phyloP scores from a whole-genome alignment of 1,140 invertebrate genomes.

The Rhyacophila brunnea region DNA sequence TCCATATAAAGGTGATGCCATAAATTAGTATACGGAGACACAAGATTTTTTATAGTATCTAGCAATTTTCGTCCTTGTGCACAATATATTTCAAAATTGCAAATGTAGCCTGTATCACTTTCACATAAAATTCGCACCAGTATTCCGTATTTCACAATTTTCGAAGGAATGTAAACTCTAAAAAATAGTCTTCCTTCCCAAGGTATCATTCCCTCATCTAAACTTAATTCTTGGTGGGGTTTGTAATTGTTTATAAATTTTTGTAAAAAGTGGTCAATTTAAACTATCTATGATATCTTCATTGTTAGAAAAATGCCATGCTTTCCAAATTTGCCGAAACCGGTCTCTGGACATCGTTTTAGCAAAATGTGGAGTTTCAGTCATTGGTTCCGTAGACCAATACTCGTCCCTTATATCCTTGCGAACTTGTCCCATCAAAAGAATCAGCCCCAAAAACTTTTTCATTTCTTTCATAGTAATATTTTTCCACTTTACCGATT shows the following conservation, averaged over 20 bases:
- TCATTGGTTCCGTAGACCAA: constrained; percentile 34
- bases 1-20: constrained; percentile 23
- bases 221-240: constrained; percentile 31
- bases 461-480: constrained; percentile 33
- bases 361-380: constrained; percentile 36
- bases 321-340: no score
- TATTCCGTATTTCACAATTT: constrained; percentile 36
- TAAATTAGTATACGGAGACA: constrained; percentile 16
- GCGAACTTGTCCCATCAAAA: constrained; percentile 35
- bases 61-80: constrained; percentile 22
- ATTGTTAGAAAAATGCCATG: constrained; percentile 35
- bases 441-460: constrained; percentile 35
- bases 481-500: constrained; percentile 27
- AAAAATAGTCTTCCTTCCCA: constrained; percentile 29
- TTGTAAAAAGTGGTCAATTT: no score
- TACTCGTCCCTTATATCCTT: constrained; percentile 35
- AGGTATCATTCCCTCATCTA: constrained; percentile 34
- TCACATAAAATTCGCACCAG: constrained; percentile 35
- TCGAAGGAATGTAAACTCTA: constrained; percentile 32
- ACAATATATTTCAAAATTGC: constrained; percentile 33
- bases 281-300: constrained; percentile 19
- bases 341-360: constrained; percentile 35
- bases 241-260: constrained; percentile 36
- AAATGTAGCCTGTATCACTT: constrained; percentile 34
- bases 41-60: constrained; percentile 25